These are phyloP conservation scores for Syngnathoides biaculeatus DNA, from an alignment of 2,113 vertebrate genomes.

Conservation along the genomic window DNA sequence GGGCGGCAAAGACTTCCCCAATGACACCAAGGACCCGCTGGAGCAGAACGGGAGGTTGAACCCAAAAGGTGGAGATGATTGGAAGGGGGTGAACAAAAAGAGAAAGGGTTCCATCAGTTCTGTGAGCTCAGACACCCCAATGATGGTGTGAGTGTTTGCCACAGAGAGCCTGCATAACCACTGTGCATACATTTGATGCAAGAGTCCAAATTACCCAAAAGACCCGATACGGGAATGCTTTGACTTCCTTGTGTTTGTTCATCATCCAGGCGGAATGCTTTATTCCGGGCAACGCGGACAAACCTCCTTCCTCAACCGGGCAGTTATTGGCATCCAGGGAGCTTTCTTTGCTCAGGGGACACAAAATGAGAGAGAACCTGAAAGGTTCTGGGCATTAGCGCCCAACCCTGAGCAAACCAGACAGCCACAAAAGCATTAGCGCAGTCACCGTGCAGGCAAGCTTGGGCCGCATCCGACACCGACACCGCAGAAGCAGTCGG, in stretches of 20 bases:
- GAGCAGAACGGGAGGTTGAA: constrained; percentile 90
- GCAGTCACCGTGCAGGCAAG: constrained; percentile 27
- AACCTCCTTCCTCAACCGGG: constrained; percentile 7
- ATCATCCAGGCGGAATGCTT: background rate
- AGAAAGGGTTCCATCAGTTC: constrained; percentile 88
- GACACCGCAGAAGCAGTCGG: background rate
- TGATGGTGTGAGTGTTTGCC: constrained; percentile 78
- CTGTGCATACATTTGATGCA: background rate
- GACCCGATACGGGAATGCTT: background rate
- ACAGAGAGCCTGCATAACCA: background rate
- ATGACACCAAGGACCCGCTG: constrained; percentile 67
- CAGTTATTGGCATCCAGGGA: constrained; percentile 25
- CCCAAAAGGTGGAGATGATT: constrained; percentile 73
- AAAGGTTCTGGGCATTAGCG: constrained; percentile 44
- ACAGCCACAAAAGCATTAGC: constrained; percentile 11
- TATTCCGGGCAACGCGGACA: constrained; percentile 3
- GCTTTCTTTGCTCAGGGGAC: constrained; percentile 17
- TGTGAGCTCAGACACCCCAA: constrained; percentile 90
- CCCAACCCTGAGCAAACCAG: constrained; percentile 34
- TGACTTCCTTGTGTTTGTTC: background rate
- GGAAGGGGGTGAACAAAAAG: constrained; percentile 58
- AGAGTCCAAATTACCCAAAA: background rate
- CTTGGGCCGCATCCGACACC: background rate
- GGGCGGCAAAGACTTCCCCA: constrained; percentile 59
- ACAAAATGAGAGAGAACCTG: constrained; percentile 28